These are phyloP conservation scores for Phyllotis vaccarum DNA, from an alignment of 2,797 vertebrate species.

Conservation along the genomic window DNA sequence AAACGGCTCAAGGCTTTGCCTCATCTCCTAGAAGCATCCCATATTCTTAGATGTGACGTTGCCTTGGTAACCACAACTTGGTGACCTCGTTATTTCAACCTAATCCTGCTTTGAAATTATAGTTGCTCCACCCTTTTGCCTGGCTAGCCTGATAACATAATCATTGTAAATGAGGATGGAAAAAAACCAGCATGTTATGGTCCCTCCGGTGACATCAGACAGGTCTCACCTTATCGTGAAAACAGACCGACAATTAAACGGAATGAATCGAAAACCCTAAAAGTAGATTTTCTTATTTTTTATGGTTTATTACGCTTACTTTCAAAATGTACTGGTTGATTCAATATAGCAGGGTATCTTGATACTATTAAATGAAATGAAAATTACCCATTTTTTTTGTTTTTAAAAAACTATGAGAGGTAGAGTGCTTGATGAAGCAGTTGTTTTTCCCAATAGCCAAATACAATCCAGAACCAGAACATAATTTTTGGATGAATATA, in stretches of 20 bases:
- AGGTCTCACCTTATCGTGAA: conserved; percentile 87
- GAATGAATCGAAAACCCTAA: conserved; percentile 84
- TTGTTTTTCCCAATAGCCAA: conserved; percentile 83
- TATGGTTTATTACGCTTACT: conserved; percentile 65
- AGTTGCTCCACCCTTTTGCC: conserved; percentile 99
- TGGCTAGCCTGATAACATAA: conserved; percentile 99
- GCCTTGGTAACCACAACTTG: conserved; percentile 99
- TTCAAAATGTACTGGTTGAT: conserved; percentile 75
- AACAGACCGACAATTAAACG: conserved; percentile 89
- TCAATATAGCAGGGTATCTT: conserved; percentile 65
- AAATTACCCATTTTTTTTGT: conserved; percentile 76
- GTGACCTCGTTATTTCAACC: conserved; percentile 99
- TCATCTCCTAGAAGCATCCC: conserved; percentile 96
- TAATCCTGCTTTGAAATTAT: conserved; percentile 99
- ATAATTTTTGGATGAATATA: conserved; percentile 80
- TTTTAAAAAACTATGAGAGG: conserved; percentile 77
- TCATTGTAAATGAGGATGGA: conserved; percentile 98
- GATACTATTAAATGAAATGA: conserved; percentile 64
- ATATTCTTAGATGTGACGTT: conserved; percentile 99
- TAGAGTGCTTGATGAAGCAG: conserved; percentile 82
- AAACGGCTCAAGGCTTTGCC: conserved; percentile 87
- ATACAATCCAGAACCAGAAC: conserved; percentile 68
- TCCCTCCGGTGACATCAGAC: conserved; percentile 87
- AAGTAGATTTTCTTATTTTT: conserved; percentile 85
- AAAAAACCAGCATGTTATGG: conserved; percentile 88